Evolutionary conservation across 2,888 invertebrate species (phyloP).

Genomic region (Helleia helle): DNA sequence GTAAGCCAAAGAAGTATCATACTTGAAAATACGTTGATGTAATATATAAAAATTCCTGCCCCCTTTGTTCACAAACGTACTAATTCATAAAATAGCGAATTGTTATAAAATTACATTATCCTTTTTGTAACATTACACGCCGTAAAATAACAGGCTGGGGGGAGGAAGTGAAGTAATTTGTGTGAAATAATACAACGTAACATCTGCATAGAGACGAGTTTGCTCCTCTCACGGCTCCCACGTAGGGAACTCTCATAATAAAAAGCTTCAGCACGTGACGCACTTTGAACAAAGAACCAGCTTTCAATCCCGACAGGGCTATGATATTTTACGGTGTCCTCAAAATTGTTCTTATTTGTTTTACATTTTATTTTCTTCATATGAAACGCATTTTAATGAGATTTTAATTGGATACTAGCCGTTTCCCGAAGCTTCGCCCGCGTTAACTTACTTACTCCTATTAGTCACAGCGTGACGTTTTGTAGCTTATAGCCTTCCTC

Average conservation of each 20-base stretch:
- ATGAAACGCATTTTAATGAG: no score
- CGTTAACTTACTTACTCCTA: no score
- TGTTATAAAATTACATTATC: constrained; percentile 7
- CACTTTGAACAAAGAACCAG: constrained; percentile 45
- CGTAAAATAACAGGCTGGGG: constrained; percentile 3
- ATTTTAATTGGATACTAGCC: no score
- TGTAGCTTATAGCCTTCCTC: no score
- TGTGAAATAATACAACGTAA: constrained; percentile 24
- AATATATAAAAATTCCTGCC: neutral
- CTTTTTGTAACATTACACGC: neutral
- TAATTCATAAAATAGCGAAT: constrained; percentile 6
- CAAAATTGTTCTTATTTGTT: constrained; percentile 17
- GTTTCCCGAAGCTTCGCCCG: no score
- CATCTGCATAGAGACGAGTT: constrained; percentile 45
- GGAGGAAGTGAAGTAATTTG: neutral
- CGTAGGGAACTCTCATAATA: constrained; percentile 39
- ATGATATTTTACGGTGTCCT: constrained; percentile 18
- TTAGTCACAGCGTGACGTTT: no score
- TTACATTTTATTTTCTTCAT: constrained; percentile 11
- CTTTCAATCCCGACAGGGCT: constrained; percentile 30
- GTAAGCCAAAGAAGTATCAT: no score
- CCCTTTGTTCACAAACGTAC: neutral
- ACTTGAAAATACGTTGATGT: no score
- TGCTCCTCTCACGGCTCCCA: constrained; percentile 27
- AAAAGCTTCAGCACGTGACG: constrained; percentile 60